A percentile compares a stretch with the other conserved stretches of the same genome.
phyloP scores from a whole-genome alignment of 2,797 vertebrate species.

The Peromyscus melanophrys region DNA sequence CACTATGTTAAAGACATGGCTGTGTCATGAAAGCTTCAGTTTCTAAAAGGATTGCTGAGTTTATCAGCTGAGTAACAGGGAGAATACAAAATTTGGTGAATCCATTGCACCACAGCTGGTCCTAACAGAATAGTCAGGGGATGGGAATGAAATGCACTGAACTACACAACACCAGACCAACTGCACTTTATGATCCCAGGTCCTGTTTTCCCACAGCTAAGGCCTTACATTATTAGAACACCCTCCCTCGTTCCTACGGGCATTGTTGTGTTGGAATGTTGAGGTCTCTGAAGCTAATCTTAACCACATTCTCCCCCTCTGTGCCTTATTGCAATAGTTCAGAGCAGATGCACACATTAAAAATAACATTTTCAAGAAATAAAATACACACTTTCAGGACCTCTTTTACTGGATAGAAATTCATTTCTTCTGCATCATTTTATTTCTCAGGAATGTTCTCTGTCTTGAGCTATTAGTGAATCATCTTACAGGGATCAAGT shows the following conservation, averaged over 20 bases:
- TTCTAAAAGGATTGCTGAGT: slow-evolving; percentile 45
- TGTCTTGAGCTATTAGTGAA: background rate
- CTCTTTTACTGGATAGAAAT: background rate
- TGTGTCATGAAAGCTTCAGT: background rate
- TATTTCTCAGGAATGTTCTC: slow-evolving; percentile 40
- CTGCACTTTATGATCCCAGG: slow-evolving; percentile 52
- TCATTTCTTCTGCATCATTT: slow-evolving; percentile 26
- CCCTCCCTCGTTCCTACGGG: background rate
- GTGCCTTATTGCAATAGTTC: background rate
- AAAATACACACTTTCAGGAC: slow-evolving; percentile 31
- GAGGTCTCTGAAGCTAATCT: slow-evolving; percentile 67
- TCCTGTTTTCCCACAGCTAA: slow-evolving; percentile 55
- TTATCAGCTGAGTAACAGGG: slow-evolving; percentile 39
- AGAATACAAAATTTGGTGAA: slow-evolving; percentile 32
- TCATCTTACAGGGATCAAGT: slow-evolving; percentile 11
- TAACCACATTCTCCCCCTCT: slow-evolving; percentile 56
- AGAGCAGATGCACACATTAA: slow-evolving; percentile 57
- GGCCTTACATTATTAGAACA: slow-evolving; percentile 37
- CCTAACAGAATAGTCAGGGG: slow-evolving; percentile 45
- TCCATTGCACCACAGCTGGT: background rate
- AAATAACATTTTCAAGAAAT: slow-evolving; percentile 61
- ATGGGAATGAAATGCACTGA: slow-evolving; percentile 19
- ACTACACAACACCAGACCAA: background rate
- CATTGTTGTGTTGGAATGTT: slow-evolving; percentile 53
- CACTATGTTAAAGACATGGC: background rate